Evolutionary conservation across 2,888 invertebrate species (phyloP), one percentile per base, ranked within the genome.

Genomic region (Aporophyla nigra): DNA sequence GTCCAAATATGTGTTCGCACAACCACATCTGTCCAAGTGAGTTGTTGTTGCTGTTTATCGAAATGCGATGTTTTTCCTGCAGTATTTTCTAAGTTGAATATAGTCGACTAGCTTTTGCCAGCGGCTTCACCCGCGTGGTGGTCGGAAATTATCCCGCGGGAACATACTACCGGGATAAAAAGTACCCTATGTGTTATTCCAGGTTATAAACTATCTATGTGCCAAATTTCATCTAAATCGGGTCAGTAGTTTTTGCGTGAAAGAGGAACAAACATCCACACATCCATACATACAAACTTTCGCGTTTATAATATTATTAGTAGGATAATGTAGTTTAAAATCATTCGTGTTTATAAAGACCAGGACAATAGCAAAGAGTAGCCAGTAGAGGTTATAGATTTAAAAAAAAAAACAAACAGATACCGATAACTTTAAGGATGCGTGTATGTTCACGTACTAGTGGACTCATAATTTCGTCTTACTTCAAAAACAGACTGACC

Each of bases 1-100:
- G 84, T 92, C 94, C 93, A 96, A 94, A 95, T 93, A 96, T 96
- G 96, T 96, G 93, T 96, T 96, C 94, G 90, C 96, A 93, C 96
- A 96, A 92, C 96, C 96, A 91, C 93, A 95, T 91, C 87, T 94
- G 92, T 89, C 95, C 89, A 95, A 95, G 96, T 96, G 79, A 92
- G 94, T 40, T 19, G 3, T 46, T 5, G 19, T 53, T 33, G 16
- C 2, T 33, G 10, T 59, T 7, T 27, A 16, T 19, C 27, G 9
- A 19, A 16, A 0, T 33, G 33, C 43, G 10, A 46, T 10, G 10
- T 59, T 12, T 6, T 53, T 40, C 6, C 10, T 40, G n/a, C n/a
- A 49, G 65, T 19, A 0, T 54, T 53, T 53, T 33, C 27, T 33
- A 33, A n/a, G 10, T 49, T 53, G 9, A n/a, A n/a, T 67, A 10